Evolutionary conservation across 1,140 invertebrate genomes (phyloP), one percentile per base, ranked within the genome.

Genomic region (Drosophila pectinifera): DNA sequence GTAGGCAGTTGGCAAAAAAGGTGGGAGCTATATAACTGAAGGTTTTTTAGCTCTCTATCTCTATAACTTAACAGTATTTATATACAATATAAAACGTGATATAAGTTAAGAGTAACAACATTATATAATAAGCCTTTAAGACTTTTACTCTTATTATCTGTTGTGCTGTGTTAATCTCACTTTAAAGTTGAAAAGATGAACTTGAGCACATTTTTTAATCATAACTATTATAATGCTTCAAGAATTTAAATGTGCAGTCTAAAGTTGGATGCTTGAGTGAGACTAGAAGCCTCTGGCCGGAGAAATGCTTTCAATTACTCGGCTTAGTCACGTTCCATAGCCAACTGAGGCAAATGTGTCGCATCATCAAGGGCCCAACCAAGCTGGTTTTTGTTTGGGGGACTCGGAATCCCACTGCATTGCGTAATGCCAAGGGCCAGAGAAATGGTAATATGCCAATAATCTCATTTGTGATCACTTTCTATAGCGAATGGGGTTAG

Each of bases 391-490:
- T 57, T 18, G 20, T 42, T 34, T 31, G n/a, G n/a, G n/a, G n/a
- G n/a, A 16, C 67, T 57, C 22, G 14, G 18, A 51, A 22, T 67
- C 43, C 57, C 8, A 36, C 36, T 68, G 20, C 46, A 36, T 86
- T 86, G 69, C 78, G 65, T 63, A 86, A 85, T 38, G 18, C 7
- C 31, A 11, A 36, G 36, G 18, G 34, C 18, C n/a, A 51, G 38
- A 36, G 31, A 53, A 36, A 53, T 53, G 49, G 13, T 46, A 45
- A 31, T 61, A 72, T 31, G 43, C 48, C 57, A 67, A 74, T 85
- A 76, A 88, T 75, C 83, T 65, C 74, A 75, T 82, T 85, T 57
- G 73, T 18, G 73, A 88, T 70, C 83, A 88, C 82, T 85, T 81
- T 85, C 78, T 74, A 78, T 73, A 56, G 42, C 62, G 51, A 61